phyloP scores from a whole-genome alignment of 1,140 invertebrate species.

The Ephestia elutella region DNA sequence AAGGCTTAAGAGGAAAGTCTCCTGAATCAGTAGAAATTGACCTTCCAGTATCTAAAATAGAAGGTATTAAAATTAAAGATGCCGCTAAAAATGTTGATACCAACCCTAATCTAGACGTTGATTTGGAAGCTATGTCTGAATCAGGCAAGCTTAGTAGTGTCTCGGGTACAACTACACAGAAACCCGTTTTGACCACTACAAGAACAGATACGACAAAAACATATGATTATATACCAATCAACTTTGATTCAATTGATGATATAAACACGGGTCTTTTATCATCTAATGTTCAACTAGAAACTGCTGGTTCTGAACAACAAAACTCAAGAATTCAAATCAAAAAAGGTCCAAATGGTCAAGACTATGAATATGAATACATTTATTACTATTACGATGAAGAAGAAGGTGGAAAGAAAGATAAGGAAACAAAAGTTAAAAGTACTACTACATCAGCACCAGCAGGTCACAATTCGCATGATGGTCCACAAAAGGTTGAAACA shows the following conservation, averaged over 20 bases:
- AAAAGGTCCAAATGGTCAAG: constrained; percentile 91
- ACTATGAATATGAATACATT: constrained; percentile 93
- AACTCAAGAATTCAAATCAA: constrained; percentile 85
- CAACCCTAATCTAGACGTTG: constrained; percentile 66
- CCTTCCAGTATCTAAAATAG: constrained; percentile 65
- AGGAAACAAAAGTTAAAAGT: constrained; percentile 51
- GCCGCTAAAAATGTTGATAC: constrained; percentile 49
- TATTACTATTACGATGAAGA: constrained; percentile 94
- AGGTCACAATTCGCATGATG: constrained; percentile 75
- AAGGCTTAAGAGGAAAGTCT: constrained; percentile 58
- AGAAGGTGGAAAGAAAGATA: constrained; percentile 75
- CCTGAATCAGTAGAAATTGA: constrained; percentile 66
- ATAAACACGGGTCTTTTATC: constrained; percentile 67
- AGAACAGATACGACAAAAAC: constrained; percentile 42
- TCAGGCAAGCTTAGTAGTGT: constrained; percentile 60
- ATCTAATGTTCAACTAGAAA: constrained; percentile 66
- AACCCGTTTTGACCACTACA: constrained; percentile 65
- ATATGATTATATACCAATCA: constrained; percentile 68
- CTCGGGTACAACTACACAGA: constrained; percentile 61
- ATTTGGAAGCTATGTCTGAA: constrained; percentile 67
- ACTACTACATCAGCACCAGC: constrained; percentile 35
- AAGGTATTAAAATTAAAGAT: constrained; percentile 67
- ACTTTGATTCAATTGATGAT: constrained; percentile 68
- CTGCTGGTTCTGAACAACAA: constrained; percentile 72
- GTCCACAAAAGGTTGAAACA: constrained; percentile 71